Conservation (phyloP, 2,888 invertebrate species). For the Biston stratarius region DNA sequence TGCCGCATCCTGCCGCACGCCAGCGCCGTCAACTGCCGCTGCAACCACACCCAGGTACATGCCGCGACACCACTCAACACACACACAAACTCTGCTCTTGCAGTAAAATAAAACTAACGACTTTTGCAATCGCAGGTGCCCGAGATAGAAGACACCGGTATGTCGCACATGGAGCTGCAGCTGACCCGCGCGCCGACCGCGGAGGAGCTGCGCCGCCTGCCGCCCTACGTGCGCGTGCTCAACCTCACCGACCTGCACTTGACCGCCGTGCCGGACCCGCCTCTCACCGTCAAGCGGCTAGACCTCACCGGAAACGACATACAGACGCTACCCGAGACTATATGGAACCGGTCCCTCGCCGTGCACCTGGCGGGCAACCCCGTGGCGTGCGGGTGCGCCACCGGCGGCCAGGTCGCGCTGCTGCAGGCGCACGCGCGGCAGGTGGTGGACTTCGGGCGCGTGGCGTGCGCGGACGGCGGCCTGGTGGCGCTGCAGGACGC, state of each 20-base stretch:
- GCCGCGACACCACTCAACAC: not conserved
- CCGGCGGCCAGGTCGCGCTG: conserved; percentile 4
- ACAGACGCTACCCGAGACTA: conserved; percentile 35
- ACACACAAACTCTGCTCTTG: too few species aligned
- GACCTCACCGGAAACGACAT: conserved; percentile 44
- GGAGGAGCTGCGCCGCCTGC: not conserved
- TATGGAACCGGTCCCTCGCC: conserved; percentile 28
- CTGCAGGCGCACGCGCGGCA: not conserved
- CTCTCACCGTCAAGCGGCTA: conserved; percentile 34
- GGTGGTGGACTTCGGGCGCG: not conserved
- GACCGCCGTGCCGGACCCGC: not conserved
- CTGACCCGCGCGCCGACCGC: not conserved
- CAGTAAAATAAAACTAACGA: too few species aligned
- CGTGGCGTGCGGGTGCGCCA: conserved; percentile 48
- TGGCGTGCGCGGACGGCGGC: conserved; percentile 28
- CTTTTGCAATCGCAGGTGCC: not conserved
- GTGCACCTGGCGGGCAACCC: conserved; percentile 47
- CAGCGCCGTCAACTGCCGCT: not conserved
- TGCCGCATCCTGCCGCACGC: conserved; percentile 1
- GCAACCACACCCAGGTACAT: not conserved
- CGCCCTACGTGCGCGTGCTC: not conserved
- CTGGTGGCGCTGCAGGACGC: conserved; percentile 32
- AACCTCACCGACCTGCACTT: not conserved
- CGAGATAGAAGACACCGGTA: too few species aligned
- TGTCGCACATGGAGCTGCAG: too few species aligned